Base-by-base conservation (phyloP, 2,797 vertebrate genomes). In the Melanotaenia nigrans region DNA sequence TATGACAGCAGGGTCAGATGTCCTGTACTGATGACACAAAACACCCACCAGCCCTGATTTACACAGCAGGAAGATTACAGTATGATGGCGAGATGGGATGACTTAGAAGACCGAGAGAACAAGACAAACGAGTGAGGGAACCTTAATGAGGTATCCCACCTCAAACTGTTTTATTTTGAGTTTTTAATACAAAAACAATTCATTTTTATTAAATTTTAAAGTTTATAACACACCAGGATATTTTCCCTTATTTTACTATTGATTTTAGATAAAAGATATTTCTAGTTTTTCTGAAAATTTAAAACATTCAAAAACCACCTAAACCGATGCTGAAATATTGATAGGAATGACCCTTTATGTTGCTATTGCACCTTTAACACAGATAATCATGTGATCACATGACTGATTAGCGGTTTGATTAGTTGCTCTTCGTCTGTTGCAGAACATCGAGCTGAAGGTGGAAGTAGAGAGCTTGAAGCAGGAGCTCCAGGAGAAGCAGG, bases 381-480 rank as follows among this genome's bases (percentile, higher is more conserved):
- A 33, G 51, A n/a, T 22, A 9, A 33, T 42, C 32, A 6, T 33
- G 9, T 7, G 35, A 36, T 40, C 10, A 53, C 11, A 8, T 4
- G 14, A 20, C 30, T 42, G 25, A 42, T 20, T 63, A 45, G 65
- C 1, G 42, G 32, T 32, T 42, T 61, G 51, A 61, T 13, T 45
- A 20, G 1, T 22, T 69, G 18, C 20, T 79, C 12, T 81, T 75
- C 5, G 3, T 87, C 5, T 81, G 82, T 94, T 90, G 1, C 91
- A 99, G 98, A 99, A 99, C 93, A 99, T 99, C 3, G 97, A 99
- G 94, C 93, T 99, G 93, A 99, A 98, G 88, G 97, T 99, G 82
- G 96, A 99, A 92, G 96, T 98, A 79, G 97, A 99, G 90, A 99
- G 97, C 93, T 94, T 99, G 94, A 99, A 98, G 92, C 94, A 93